Base-by-base conservation (phyloP, 2,888 invertebrate genomes). In the Cyaniris semiargus region DNA sequence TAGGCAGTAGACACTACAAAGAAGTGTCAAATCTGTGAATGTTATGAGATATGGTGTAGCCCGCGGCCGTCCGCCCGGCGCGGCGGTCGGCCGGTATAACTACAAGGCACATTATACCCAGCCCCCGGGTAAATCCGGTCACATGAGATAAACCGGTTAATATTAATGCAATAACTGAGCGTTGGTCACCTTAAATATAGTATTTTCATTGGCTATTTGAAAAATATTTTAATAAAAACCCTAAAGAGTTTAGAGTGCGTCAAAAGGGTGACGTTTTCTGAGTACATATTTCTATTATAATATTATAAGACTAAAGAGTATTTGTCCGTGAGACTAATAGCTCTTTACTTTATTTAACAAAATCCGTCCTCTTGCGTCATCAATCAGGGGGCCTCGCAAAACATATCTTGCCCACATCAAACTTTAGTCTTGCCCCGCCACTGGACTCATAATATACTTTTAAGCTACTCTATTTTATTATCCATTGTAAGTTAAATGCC, bases 91-190 rank as follows among this genome's bases (percentile, higher is more conserved):
- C 58, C 21, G 1, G 58, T 58, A 13, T 58, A 58, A n/a, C 58
- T 58, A 21, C n/a, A 21, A 58, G 21, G 27, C 15, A 31, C 27
- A 18, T 31, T 31, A n/a, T n/a, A 66, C 15, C 66, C 66, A 23
- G 15, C 15, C 66, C 27, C 27, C 66, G 66, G 27, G 66, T 27
- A 66, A 6, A 15, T 6, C 66, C 5, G 66, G 18, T 18, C 66
- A 18, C 66, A 23, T 66, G 66, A 66, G 66, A 31, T 18, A 66
- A 66, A 13, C 66, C 27, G 27, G 27, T 66, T 66, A 66, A 66
- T 13, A 66, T 66, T 66, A 66, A 66, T 15, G 15, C 66, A 66
- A 66, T 66, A 66, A 66, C 15, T 66, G 4, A 31, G 7, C 6
- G 53, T 18, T 13, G 23, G 60, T 23, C 23, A 60, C 60, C 23